These are phyloP conservation scores for Sebastes nivosus DNA, from an alignment of 2,797 vertebrate species.

Conservation along the genomic window DNA sequence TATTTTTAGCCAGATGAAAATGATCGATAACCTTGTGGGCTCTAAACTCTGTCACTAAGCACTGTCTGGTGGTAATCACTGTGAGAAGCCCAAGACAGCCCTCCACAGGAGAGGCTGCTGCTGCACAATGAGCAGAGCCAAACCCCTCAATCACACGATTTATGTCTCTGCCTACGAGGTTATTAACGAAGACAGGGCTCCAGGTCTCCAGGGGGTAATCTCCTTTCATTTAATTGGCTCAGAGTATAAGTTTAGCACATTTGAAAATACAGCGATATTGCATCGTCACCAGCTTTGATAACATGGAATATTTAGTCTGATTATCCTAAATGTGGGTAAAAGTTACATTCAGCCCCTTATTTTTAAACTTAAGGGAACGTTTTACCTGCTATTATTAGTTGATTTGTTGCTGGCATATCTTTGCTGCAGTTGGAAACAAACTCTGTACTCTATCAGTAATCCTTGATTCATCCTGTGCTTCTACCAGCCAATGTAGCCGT, in stretches of 20 bases:
- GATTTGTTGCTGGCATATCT: background rate
- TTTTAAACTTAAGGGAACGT: background rate
- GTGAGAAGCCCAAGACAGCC: constrained; percentile 58
- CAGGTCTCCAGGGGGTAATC: constrained; percentile 15
- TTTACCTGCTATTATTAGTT: background rate
- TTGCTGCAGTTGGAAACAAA: background rate
- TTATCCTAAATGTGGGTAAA: background rate
- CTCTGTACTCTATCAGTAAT: background rate
- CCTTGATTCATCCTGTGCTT: background rate
- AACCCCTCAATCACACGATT: constrained; percentile 48
- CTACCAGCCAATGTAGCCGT: background rate
- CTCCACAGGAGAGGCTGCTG: constrained; percentile 64
- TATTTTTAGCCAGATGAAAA: constrained; percentile 80
- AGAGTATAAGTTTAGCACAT: constrained; percentile 24
- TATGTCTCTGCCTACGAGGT: constrained; percentile 56
- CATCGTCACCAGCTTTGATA: constrained; percentile 17
- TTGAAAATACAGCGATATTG: background rate
- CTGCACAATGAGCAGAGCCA: constrained; percentile 57
- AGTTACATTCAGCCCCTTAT: background rate
- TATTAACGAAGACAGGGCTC: constrained; percentile 53
- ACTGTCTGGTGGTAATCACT: constrained; percentile 65
- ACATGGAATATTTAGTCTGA: constrained; percentile 5
- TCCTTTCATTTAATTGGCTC: constrained; percentile 44
- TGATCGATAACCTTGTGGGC: constrained; percentile 77
- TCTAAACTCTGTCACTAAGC: constrained; percentile 59